Evolutionary conservation across 2,113 vertebrate species (phyloP).

Genomic region (Eulacestoma nigropectus): DNA sequence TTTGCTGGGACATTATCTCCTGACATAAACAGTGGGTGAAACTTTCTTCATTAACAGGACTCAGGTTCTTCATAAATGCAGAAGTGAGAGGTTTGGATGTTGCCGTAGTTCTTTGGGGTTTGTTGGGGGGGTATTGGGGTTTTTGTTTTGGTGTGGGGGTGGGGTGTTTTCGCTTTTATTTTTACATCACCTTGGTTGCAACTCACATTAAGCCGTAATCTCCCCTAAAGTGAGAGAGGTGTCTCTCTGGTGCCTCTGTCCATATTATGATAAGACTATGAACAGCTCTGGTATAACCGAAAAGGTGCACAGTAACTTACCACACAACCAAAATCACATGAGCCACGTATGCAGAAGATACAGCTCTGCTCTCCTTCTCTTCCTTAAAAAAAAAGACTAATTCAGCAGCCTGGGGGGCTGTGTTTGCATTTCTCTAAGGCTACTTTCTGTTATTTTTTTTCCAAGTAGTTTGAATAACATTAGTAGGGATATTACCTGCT

Average conservation of each 20-base stretch:
- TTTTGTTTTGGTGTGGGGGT: neutral
- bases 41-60: neutral
- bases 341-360: neutral
- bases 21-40: neutral
- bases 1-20: neutral
- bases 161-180: neutral
- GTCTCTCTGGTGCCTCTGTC: neutral
- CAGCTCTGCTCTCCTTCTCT: neutral
- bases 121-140: neutral
- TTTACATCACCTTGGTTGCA: neutral
- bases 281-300: fast-evolving
- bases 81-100: neutral
- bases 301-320: neutral
- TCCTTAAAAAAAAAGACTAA: neutral
- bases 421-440: neutral
- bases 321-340: neutral
- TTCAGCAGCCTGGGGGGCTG: neutral
- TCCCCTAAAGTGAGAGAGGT: neutral
- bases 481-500: neutral
- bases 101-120: neutral
- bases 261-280: fast-evolving
- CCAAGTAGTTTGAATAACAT: neutral
- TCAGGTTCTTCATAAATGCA: neutral
- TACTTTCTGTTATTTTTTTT: neutral
- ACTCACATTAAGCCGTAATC: neutral